phyloP scores from a whole-genome alignment of 2,888 invertebrate genomes.

The Cantharis rufa region DNA sequence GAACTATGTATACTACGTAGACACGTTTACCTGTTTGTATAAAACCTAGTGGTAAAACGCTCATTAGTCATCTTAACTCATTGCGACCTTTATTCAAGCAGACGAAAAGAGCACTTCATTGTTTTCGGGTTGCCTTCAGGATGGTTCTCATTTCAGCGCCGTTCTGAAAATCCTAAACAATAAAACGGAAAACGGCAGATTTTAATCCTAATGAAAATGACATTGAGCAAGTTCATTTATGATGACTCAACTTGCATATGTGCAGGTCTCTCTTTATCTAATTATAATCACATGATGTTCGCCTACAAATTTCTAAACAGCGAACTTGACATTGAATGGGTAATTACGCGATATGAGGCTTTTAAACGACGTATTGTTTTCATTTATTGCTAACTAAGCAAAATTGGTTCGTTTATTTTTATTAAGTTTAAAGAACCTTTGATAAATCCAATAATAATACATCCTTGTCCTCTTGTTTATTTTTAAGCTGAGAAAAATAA shows the following conservation, averaged over 20 bases:
- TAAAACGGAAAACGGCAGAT: neutral
- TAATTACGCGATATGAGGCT: neutral
- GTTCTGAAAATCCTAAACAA: neutral
- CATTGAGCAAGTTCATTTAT: conserved; percentile 24
- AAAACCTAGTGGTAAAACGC: neutral
- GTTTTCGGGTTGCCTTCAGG: neutral
- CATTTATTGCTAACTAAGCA: neutral
- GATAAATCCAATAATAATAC: neutral
- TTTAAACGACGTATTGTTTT: neutral
- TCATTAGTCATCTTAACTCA: neutral
- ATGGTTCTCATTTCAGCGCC: neutral
- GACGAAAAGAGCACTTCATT: neutral
- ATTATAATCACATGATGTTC: conserved; percentile 19
- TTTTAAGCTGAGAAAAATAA: neutral
- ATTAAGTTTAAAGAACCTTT: neutral
- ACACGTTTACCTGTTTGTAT: neutral
- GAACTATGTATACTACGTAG: neutral
- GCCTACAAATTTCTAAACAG: conserved; percentile 17
- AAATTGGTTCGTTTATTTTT: neutral
- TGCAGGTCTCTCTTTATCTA: conserved; percentile 16
- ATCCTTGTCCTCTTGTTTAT: neutral
- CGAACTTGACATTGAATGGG: conserved; percentile 33
- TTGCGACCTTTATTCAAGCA: neutral
- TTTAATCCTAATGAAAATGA: conserved; percentile 4
- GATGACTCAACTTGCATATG: conserved; percentile 11